A percentile compares a stretch with the other conserved stretches of the same genome.
phyloP scores from a whole-genome alignment of 2,113 vertebrate genomes.

The Saccopteryx leptura region DNA sequence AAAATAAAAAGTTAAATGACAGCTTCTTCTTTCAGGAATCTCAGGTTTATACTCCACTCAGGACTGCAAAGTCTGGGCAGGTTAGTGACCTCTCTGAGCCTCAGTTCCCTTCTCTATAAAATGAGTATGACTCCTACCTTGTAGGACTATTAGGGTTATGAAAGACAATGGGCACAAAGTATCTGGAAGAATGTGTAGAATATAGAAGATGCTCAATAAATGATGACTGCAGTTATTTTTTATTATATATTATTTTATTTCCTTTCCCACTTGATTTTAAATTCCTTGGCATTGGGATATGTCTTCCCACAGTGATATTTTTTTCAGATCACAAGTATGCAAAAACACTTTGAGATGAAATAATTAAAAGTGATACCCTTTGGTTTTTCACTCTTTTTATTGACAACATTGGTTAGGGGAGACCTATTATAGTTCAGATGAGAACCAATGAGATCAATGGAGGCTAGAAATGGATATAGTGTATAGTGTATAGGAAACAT shows the following conservation, averaged over 20 bases:
- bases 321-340: not conserved
- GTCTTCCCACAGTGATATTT: not conserved
- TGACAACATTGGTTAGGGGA: not conserved
- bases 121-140: not conserved
- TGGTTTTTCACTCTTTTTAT: not conserved
- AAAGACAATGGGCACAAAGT: not conserved
- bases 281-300: not conserved
- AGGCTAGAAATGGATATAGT: not conserved
- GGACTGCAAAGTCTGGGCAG: not conserved
- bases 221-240: not conserved
- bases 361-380: not conserved
- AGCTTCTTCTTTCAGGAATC: not conserved
- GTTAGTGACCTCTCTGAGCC: not conserved
- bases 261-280: not conserved
- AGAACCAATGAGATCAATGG: not conserved
- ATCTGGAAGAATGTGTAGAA: not conserved
- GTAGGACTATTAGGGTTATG: not conserved
- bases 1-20: not conserved
- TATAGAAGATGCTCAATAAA: not conserved
- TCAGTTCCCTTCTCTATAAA: constrained; percentile 52
- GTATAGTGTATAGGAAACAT: not conserved
- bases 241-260: not conserved
- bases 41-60: not conserved
- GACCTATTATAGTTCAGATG: not conserved
- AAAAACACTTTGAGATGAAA: constrained; percentile 20